phyloP scores from a whole-genome alignment of 2,113 vertebrate species.

The Colistium nudipinnis region DNA sequence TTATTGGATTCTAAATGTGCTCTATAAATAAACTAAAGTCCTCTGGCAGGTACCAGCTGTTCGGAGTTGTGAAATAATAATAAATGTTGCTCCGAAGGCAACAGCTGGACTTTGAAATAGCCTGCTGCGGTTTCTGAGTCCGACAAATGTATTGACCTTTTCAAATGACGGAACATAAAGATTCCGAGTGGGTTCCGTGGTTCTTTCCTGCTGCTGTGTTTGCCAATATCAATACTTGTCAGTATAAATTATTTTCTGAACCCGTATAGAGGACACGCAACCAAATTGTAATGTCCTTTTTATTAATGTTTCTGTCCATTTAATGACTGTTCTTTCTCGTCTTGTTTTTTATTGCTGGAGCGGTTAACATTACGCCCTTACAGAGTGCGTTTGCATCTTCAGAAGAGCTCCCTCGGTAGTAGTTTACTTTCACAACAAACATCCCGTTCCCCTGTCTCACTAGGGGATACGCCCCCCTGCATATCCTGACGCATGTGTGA shows the following conservation, averaged over 20 bases:
- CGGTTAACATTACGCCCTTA: background rate
- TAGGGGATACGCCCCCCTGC: background rate
- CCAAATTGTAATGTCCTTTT: background rate
- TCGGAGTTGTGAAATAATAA: background rate
- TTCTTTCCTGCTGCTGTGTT: background rate
- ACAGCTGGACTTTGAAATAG: background rate
- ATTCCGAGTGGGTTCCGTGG: background rate
- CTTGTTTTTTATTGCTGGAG: background rate
- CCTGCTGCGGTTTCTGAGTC: background rate
- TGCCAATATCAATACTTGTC: slow-evolving; percentile 1
- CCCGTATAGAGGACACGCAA: too few species aligned
- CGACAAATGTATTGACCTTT: background rate
- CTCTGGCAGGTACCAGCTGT: background rate
- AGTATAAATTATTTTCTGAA: background rate
- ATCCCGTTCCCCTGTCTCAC: background rate
- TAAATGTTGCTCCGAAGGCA: background rate
- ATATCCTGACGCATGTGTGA: background rate
- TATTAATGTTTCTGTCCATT: background rate
- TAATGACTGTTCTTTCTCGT: background rate
- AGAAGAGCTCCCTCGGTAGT: background rate
- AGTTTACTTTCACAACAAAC: background rate
- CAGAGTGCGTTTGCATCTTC: background rate
- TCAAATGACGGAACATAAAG: background rate
- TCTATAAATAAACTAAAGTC: background rate
- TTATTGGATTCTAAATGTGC: background rate